phyloP scores from a whole-genome alignment of 2,797 vertebrate species.

The Tolypeutes matacus region DNA sequence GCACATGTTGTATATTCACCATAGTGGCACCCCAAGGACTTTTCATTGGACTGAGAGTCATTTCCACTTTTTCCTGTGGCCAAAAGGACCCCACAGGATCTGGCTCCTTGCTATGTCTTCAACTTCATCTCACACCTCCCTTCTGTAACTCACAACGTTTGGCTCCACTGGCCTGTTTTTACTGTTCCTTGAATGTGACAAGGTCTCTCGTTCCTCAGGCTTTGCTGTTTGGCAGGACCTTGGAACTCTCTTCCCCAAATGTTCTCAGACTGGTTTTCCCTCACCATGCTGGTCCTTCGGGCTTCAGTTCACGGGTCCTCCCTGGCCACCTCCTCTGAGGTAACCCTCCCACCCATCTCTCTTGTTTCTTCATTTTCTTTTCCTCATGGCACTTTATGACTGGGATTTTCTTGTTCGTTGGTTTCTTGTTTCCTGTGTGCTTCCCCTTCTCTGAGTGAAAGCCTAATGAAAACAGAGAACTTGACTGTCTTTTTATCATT shows the following conservation, averaged over 20 bases:
- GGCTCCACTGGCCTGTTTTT: neutral
- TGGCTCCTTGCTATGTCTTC: neutral
- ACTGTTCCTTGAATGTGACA: neutral
- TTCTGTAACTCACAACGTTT: neutral
- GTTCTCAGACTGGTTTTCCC: neutral
- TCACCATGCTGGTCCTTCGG: fast-evolving
- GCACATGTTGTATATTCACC: neutral
- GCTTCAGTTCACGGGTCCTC: neutral
- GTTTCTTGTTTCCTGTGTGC: neutral
- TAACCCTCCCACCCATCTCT: neutral
- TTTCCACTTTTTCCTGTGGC: neutral
- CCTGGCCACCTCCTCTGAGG: neutral
- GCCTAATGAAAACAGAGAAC: neutral
- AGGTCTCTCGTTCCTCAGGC: neutral
- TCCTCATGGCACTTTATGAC: neutral
- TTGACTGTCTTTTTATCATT: neutral
- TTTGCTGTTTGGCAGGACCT: neutral
- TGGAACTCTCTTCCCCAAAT: fast-evolving
- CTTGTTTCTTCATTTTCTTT: neutral
- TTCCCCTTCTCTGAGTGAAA: neutral
- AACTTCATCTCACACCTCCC: no score
- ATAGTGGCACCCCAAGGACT: neutral
- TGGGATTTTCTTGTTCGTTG: neutral
- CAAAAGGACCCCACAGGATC: fast-evolving
- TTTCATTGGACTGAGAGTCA: neutral